Evolutionary conservation across 1,140 invertebrate species (phyloP), one percentile per base, ranked within the genome.

Genomic region (Hermatobates lingyangjiaoensis): DNA sequence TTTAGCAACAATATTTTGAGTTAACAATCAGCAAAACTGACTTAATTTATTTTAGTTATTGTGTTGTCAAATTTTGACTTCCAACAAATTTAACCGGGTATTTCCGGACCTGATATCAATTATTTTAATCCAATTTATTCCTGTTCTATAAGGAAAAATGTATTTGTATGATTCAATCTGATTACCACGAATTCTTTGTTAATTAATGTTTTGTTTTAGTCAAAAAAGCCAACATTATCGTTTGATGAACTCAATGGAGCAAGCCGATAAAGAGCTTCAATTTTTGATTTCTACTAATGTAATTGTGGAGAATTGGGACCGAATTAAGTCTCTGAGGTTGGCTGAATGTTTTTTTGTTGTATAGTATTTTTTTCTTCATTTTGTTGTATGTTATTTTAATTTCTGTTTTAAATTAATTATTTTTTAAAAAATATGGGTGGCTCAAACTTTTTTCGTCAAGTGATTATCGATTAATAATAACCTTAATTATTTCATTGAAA

Each of bases 261-360:
- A 51, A 34, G 54, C 50, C 18, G 54, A 55, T 40, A 48, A 27
- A 18, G 50, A 55, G 34, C 26, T 55, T 1, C 54, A 55, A 18
- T 55, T 52, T 28, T 23, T 52, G 14, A 20, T 55, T 18, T 40
- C 50, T 15, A 51, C 48, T 25, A 21, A 27, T 34, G 45, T 46
- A 27, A 15, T 55, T 4, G 15, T 51, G 14, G 44, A 47, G 20
- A 50, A 54, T 27, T 55, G 54, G 54, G 50, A 55, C 30, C 34
- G 50, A n/a, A 48, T 55, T 42, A 50, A 51, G 25, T 38, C 40
- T 15, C 23, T 55, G 18, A 47, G 54, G 54, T 55, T 20, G 7
- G 20, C 20, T 44, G 42, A 7, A 34, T 34, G 7, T 7, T 45
- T 7, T 45, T 20, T 23, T 12, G 14, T 14, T 14, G 10, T 45